These are phyloP conservation scores for Uropetala carovei DNA, from an alignment of 2,888 invertebrate genomes.

Conservation along the genomic window DNA sequence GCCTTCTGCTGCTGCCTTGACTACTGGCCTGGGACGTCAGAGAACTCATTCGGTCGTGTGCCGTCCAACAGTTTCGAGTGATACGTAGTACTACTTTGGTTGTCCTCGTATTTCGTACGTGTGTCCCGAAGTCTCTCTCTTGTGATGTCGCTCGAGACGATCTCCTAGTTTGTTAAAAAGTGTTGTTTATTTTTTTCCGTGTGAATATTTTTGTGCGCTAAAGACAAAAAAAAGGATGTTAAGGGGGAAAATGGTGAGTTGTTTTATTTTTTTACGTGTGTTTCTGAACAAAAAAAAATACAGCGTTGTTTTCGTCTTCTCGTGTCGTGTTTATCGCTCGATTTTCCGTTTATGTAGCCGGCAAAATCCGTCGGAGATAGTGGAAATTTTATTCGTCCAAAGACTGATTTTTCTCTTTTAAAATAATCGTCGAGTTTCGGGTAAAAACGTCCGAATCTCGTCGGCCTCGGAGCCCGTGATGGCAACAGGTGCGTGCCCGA, in stretches of 20 bases:
- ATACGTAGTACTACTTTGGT: too few relatives aligned
- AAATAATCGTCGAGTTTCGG: too few relatives aligned
- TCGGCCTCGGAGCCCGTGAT: not conserved
- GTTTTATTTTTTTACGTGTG: not conserved
- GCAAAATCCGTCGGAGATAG: not conserved
- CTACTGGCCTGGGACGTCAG: not conserved
- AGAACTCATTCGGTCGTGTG: slow-evolving; percentile 11
- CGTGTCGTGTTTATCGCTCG: not conserved
- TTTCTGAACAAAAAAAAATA: not conserved
- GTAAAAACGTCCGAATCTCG: too few relatives aligned
- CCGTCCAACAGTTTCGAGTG: slow-evolving; percentile 11
- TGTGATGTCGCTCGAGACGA: slow-evolving; percentile 12
- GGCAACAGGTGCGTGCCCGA: not conserved
- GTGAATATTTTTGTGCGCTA: slow-evolving; percentile 24
- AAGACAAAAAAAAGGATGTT: slow-evolving; percentile 21
- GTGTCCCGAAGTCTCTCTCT: not conserved
- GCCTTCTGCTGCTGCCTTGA: not conserved
- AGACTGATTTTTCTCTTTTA: not conserved
- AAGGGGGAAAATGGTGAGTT: slow-evolving; percentile 47
- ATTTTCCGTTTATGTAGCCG: not conserved
- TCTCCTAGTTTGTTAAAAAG: not conserved
- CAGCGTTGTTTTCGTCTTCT: not conserved
- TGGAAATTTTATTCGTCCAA: not conserved
- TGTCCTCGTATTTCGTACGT: not conserved
- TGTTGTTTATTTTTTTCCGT: not conserved